Conservation (phyloP, 2,888 invertebrate genomes). For the Caradrina kadenii region DNA sequence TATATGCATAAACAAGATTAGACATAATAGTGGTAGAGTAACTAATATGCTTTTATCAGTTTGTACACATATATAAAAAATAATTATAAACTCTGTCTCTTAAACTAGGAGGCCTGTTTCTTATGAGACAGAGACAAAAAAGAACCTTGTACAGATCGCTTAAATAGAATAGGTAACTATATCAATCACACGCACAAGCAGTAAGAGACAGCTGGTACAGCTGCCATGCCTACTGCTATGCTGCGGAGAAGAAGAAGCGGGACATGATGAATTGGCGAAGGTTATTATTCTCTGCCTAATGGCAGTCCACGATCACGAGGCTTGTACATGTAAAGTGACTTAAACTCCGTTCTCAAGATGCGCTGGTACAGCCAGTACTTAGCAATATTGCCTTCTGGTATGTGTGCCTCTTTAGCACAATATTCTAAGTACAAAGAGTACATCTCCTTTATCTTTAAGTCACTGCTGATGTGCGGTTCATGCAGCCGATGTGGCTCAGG, state of each 20-base stretch:
- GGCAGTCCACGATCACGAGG: neutral
- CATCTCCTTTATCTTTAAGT: neutral
- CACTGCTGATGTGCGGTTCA: neutral
- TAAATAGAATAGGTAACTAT: neutral
- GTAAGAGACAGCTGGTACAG: neutral
- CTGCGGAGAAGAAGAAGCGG: neutral
- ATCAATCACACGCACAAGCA: neutral
- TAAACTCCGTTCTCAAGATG: constrained; percentile 6
- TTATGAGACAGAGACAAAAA: too few species aligned
- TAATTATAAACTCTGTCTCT: too few species aligned
- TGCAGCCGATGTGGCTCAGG: neutral
- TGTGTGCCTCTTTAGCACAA: neutral
- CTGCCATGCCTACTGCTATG: neutral
- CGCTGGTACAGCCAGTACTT: neutral
- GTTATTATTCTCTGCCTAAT: neutral
- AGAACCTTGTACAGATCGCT: neutral
- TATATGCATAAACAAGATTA: too few species aligned
- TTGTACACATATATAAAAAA: too few species aligned
- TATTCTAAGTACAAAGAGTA: neutral
- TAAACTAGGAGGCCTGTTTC: too few species aligned
- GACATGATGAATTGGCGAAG: neutral
- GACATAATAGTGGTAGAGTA: too few species aligned
- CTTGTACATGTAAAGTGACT: neutral
- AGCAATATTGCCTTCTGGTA: neutral
- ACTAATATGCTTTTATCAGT: too few species aligned